These are phyloP conservation scores for Camarhynchus parvulus DNA, from an alignment of 2,113 vertebrate genomes.

Conservation along the genomic window DNA sequence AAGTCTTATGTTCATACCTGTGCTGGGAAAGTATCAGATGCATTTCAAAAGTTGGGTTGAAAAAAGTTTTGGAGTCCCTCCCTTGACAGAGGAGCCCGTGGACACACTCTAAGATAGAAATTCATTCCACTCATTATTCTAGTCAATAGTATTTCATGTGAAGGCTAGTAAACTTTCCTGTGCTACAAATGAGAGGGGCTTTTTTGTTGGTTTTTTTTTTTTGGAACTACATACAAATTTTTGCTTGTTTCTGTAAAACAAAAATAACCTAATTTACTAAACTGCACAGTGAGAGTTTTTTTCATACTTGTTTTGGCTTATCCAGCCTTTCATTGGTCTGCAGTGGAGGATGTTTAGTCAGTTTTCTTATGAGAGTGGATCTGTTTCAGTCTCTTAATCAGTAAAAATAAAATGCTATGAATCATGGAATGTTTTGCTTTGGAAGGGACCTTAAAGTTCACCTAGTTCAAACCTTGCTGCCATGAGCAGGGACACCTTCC, in stretches of 20 bases:
- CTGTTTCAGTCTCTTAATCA: not conserved
- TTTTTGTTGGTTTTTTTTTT: not conserved
- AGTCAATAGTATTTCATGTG: not conserved
- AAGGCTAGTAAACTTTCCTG: not conserved
- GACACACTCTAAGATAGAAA: not conserved
- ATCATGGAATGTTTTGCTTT: not conserved
- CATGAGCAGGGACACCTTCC: not conserved
- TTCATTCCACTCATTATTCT: not conserved
- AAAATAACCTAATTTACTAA: not conserved
- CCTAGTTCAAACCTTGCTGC: not conserved
- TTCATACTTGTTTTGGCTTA: not conserved
- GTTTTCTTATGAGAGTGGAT: not conserved
- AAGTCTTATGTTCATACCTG: not conserved
- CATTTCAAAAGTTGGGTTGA: not conserved
- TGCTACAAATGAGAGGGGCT: not conserved
- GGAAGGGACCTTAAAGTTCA: not conserved
- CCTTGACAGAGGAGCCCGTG: not conserved
- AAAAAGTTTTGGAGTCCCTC: not conserved
- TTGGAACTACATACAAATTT: not conserved
- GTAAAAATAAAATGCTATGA: not conserved
- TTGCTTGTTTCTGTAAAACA: not conserved
- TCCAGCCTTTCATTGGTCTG: not conserved
- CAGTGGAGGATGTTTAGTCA: not conserved
- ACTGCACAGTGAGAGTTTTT: not conserved
- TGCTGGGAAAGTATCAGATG: not conserved